phyloP scores from a whole-genome alignment of 1,140 invertebrate species.

The Zaprionus vittiger region DNA sequence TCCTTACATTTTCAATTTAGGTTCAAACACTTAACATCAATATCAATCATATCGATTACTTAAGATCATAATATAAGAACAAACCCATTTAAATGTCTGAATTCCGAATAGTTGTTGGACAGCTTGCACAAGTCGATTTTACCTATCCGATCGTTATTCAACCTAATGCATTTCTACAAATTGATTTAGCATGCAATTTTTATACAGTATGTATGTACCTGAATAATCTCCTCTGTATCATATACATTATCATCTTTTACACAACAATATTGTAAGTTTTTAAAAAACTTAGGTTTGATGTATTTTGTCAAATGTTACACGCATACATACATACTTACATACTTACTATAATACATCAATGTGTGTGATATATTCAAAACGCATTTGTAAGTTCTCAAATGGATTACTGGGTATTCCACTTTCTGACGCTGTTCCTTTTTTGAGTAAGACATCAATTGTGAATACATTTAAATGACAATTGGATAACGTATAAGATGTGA shows the following conservation, averaged over 20 bases:
- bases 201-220: neutral
- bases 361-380: too few species aligned
- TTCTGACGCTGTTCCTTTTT: neutral
- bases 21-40: neutral
- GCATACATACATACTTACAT: too few species aligned
- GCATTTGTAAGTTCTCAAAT: neutral
- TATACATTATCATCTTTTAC: neutral
- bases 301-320: too few species aligned
- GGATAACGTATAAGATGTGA: neutral
- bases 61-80: neutral
- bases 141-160: neutral
- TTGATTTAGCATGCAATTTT: neutral
- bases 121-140: neutral
- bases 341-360: too few species aligned
- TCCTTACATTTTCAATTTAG: neutral
- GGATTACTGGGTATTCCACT: neutral
- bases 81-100: neutral
- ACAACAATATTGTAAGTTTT: neutral
- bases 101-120: neutral
- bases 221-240: neutral
- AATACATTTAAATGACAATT: conserved; percentile 8
- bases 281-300: too few species aligned
- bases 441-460: neutral
- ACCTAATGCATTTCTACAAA: neutral
- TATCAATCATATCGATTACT: neutral